Evolutionary conservation across 2,797 vertebrate genomes (phyloP), one percentile per base, ranked within the genome.

Genomic region (Hipposideros larvatus): DNA sequence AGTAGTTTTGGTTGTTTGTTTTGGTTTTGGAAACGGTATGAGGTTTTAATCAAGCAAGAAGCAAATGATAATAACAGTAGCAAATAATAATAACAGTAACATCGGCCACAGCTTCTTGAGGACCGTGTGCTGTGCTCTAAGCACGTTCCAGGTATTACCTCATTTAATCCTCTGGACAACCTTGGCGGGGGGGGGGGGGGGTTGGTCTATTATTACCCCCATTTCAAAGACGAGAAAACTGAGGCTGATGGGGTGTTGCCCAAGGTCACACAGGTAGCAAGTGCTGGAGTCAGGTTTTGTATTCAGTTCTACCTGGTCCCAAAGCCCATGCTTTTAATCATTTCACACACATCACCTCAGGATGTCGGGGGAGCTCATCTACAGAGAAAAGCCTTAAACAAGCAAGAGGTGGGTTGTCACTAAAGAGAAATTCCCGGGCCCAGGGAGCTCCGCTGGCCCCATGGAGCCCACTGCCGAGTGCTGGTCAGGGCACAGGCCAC

Each of bases 211-310:
- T 34, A 43, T 46, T n/a, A 63, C 26, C 63, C 79, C 68, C 90
- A 96, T 94, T 95, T 85, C 82, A 96, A 88, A 97, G 91, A 95
- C 41, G 26, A 94, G 80, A 92, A 96, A 85, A 90, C 92, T 88
- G 92, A 97, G 92, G 66, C 73, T 31, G 43, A 16, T 24, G 7
- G 61, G 14, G 11, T 34, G n/a, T n/a, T 92, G 80, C 85, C 82
- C 89, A 92, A 75, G 90, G 92, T 79, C 88, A 87, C 84, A 61
- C 0, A 19, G 48, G 26, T 16, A 59, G 51, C 73, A 55, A 24
- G 31, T 21, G 13, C 1, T 63, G 55, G 53, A 68, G 22, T 51
- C 3, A 2, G 18, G 48, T 15, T 53, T 77, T 77, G 21, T 7
- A 24, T 31, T 90, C 80, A 91, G 59, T 65, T 71, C 79, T 80